These are phyloP conservation scores for Ooceraea biroi DNA, from an alignment of 1,140 invertebrate genomes.

Conservation along the genomic window DNA sequence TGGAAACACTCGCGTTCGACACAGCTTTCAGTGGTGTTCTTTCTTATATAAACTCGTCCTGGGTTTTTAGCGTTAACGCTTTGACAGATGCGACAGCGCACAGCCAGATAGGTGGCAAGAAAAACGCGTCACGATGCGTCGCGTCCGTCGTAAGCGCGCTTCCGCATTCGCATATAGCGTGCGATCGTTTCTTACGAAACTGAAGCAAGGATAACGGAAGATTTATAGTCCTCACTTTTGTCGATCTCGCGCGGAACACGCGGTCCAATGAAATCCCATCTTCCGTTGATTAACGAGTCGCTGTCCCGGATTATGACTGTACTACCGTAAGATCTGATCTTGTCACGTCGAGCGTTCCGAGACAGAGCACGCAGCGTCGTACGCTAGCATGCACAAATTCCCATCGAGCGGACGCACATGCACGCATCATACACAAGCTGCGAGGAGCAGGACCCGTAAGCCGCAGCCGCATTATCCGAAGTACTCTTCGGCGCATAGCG, in stretches of 20 bases:
- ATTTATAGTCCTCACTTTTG: not conserved
- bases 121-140: slow-evolving; percentile 30
- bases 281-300: not conserved
- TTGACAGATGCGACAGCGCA: slow-evolving; percentile 52
- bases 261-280: not conserved
- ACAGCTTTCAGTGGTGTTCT: slow-evolving; percentile 51
- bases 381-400: slow-evolving; percentile 18
- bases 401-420: not conserved
- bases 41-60: slow-evolving; percentile 49
- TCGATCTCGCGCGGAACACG: not conserved
- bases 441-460: slow-evolving; percentile 55
- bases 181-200: slow-evolving; percentile 20
- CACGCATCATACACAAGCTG: not conserved
- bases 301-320: not conserved
- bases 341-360: not conserved
- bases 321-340: not conserved
- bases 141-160: slow-evolving; percentile 19
- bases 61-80: slow-evolving; percentile 55
- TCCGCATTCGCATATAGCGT: slow-evolving; percentile 22
- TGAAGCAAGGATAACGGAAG: not conserved
- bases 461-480: slow-evolving; percentile 74
- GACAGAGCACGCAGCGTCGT: not conserved
- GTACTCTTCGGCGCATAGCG: slow-evolving; percentile 75
- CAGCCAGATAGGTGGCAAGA: not conserved
- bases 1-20: slow-evolving; percentile 50